phyloP scores from a whole-genome alignment of 2,113 vertebrate species.

The Prochilodus magdalenae region DNA sequence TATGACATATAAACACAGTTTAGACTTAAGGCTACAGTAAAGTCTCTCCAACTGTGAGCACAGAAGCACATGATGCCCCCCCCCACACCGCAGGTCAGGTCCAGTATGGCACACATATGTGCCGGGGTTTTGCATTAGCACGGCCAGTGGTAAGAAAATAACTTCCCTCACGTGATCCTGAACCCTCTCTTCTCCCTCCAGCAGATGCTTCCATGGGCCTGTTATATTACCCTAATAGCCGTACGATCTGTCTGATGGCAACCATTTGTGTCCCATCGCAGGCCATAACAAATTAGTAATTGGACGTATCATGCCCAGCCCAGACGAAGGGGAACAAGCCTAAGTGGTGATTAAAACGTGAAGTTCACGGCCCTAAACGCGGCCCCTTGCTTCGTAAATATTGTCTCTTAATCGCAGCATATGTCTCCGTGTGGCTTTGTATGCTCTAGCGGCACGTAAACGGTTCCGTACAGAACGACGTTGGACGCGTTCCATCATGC shows the following conservation, averaged over 20 bases:
- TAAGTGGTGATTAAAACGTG: conserved; percentile 10
- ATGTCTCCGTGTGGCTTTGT: neutral
- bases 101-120: conserved; percentile 43
- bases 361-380: neutral
- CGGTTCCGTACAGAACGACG: conserved; percentile 65
- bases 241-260: conserved; percentile 69
- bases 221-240: conserved; percentile 73
- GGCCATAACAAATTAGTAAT: conserved; percentile 71
- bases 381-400: neutral
- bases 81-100: conserved; percentile 48
- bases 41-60: too few relatives aligned
- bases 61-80: neutral
- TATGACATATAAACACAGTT: too few relatives aligned
- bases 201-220: conserved; percentile 73
- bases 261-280: conserved; percentile 65
- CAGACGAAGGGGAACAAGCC: neutral
- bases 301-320: conserved; percentile 60
- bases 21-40: too few relatives aligned
- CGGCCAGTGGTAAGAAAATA: conserved; percentile 61
- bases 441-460: conserved; percentile 58
- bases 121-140: conserved; percentile 54
- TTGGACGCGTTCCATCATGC: conserved; percentile 74
- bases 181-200: conserved; percentile 63
- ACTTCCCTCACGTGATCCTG: conserved; percentile 61
- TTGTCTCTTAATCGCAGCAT: too few relatives aligned